phyloP scores from a whole-genome alignment of 2,797 vertebrate genomes.

The Chiloscyllium punctatum region DNA sequence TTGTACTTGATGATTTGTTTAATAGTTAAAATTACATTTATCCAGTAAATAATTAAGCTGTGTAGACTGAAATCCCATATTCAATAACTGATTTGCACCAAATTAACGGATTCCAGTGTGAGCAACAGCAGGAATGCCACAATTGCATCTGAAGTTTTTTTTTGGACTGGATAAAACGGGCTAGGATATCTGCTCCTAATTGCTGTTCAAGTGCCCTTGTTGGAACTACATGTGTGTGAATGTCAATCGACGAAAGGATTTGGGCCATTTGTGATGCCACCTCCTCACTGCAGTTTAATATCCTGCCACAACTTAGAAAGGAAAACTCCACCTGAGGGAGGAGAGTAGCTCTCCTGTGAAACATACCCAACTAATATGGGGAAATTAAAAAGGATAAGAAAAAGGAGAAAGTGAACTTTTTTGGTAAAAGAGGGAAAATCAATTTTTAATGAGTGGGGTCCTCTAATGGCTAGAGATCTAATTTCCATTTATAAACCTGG shows the following conservation, averaged over 20 bases:
- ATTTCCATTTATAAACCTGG: not conserved
- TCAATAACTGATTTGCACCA: not conserved
- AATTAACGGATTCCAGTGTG: not conserved
- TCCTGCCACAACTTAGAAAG: not conserved
- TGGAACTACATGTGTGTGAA: not conserved
- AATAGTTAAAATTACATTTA: not conserved
- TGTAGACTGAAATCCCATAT: not conserved
- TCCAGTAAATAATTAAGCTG: not conserved
- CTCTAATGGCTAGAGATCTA: not conserved
- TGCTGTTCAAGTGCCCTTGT: not conserved
- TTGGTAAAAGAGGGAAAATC: not conserved
- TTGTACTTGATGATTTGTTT: not conserved
- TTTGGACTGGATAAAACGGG: not conserved
- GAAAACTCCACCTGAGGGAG: not conserved
- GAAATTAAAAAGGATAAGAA: not conserved
- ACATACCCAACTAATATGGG: not conserved
- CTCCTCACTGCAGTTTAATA: not conserved
- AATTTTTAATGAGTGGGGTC: not conserved
- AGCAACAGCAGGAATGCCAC: not conserved
- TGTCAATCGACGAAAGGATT: not conserved
- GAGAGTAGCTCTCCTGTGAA: not conserved
- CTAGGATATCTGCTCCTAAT: not conserved
- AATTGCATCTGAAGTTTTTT: not conserved
- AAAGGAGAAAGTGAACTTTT: not conserved
- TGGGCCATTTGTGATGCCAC: not conserved